Base-by-base conservation (phyloP, 2,888 invertebrate genomes). In the Frankliniella fusca region DNA sequence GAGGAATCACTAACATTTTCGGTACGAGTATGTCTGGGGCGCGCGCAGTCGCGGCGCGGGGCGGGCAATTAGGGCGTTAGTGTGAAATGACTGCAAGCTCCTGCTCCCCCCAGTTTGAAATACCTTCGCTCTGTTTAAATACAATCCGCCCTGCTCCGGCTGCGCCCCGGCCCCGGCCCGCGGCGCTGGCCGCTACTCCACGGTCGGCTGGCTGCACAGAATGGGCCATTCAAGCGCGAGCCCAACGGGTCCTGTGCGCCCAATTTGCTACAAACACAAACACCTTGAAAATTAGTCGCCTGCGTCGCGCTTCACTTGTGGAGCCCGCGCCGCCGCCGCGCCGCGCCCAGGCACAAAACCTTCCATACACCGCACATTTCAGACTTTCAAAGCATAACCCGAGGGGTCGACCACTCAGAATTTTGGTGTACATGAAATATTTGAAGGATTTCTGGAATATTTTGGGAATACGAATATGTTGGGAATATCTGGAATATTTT, bases 241-340 rank as follows among this genome's bases (percentile, higher is more conserved):
- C 70, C 23, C 70, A 76, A 76, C 70, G 70, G 70, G 23, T 27
- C 3, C 70, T 23, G 70, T 12, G 15, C 27, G 70, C 23, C 70
- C 70, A 76, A 76, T 76, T 76, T 76, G 23, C 70, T 27, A 27
- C 70, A 23, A 76, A 76, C 70, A 76, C 70, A 76, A 76, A 76
- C 70, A 76, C 27, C 70, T 76, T 23, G 23, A 23, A 61, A 61
- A 61, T 61, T 61, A 61, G 61, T 61, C n/a, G 15, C 18, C n/a
- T 61, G 61, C 61, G 38, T 38, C 38, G 38, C 38, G 5, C 38
- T 38, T 38, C 3, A 38, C 38, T 38, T 38, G 38, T 38, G 3
- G 38, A 38, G 38, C 38, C 38, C 38, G 38, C 38, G 38, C 38
- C 38, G 38, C 38, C 38, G 38, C 38, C 38, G 38, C 38, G 38